A percentile compares a stretch with the other conserved stretches of the same genome.
phyloP scores from a whole-genome alignment of 1,140 invertebrate genomes.

The Meloidogyne floridensis region DNA sequence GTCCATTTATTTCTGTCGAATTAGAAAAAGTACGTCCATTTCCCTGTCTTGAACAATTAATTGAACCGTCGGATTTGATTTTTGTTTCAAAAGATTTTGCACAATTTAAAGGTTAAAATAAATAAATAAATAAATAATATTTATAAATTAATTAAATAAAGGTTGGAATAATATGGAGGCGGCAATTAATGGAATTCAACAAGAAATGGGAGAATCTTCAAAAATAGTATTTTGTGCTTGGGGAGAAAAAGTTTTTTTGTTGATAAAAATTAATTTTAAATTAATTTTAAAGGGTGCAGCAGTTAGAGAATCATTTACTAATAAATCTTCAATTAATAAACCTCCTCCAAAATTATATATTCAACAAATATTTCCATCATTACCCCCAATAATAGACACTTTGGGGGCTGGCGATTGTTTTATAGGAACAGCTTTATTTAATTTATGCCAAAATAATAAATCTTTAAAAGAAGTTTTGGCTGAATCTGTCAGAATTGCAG shows the following conservation, averaged over 20 bases:
- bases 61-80: constrained; percentile 39
- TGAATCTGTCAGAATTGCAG: constrained; percentile 31
- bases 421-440: constrained; percentile 38
- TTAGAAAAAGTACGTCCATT: constrained; percentile 48
- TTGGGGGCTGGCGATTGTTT: constrained; percentile 46
- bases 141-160: constrained; percentile 18
- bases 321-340: not conserved
- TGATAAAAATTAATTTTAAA: not conserved
- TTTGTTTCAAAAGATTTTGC: constrained; percentile 53
- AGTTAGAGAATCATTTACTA: not conserved
- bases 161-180: constrained; percentile 44
- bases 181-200: constrained; percentile 37
- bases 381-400: constrained; percentile 41
- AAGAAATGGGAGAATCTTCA: not conserved
- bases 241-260: constrained; percentile 42
- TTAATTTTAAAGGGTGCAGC: constrained; percentile 2
- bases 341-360: constrained; percentile 14
- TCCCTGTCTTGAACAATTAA: constrained; percentile 40
- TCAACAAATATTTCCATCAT: constrained; percentile 32
- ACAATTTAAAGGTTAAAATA: constrained; percentile 24
- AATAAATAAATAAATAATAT: not conserved
- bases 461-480: constrained; percentile 38
- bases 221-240: constrained; percentile 45
- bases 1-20: constrained; percentile 41
- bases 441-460: constrained; percentile 20